These are phyloP conservation scores for Melanophora roralis DNA, from an alignment of 2,888 invertebrate species.

Conservation along the genomic window DNA sequence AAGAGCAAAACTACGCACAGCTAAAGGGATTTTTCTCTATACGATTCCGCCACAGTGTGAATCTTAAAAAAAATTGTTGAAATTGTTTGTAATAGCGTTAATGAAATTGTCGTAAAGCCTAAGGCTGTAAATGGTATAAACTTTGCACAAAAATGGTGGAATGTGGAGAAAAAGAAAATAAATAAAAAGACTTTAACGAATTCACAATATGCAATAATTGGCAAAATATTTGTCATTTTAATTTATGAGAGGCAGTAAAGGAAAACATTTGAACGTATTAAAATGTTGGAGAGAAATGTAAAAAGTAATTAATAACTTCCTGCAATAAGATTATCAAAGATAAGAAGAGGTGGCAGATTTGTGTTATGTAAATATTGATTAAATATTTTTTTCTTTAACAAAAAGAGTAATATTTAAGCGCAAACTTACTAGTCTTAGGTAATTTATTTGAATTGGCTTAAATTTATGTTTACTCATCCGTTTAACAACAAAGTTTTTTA, in stretches of 20 bases:
- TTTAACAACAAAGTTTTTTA: background rate
- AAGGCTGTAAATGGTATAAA: constrained; percentile 3
- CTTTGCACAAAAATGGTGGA: background rate
- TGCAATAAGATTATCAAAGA: background rate
- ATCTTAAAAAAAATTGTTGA: constrained; percentile 8
- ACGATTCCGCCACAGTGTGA: background rate
- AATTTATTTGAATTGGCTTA: constrained; percentile 19
- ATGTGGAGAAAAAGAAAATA: background rate
- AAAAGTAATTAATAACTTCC: constrained; percentile 47
- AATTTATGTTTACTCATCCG: background rate
- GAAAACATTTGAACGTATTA: background rate
- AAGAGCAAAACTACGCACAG: constrained; percentile 4
- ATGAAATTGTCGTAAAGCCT: constrained; percentile 46
- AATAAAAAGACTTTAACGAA: constrained; percentile 3
- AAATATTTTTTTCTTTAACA: background rate
- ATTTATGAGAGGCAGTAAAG: constrained; percentile 22
- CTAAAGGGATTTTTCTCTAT: background rate
- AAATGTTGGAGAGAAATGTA: background rate
- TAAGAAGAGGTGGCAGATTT: background rate
- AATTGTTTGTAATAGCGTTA: constrained; percentile 31
- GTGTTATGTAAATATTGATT: background rate
- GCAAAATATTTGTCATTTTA: constrained; percentile 47
- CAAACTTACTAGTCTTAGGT: background rate
- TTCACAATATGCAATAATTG: constrained; percentile 28
- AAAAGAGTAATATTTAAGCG: background rate